Evolutionary conservation across 2,797 vertebrate genomes (phyloP), one percentile per base, ranked within the genome.

Genomic region (Rhinatrema bivittatum): DNA sequence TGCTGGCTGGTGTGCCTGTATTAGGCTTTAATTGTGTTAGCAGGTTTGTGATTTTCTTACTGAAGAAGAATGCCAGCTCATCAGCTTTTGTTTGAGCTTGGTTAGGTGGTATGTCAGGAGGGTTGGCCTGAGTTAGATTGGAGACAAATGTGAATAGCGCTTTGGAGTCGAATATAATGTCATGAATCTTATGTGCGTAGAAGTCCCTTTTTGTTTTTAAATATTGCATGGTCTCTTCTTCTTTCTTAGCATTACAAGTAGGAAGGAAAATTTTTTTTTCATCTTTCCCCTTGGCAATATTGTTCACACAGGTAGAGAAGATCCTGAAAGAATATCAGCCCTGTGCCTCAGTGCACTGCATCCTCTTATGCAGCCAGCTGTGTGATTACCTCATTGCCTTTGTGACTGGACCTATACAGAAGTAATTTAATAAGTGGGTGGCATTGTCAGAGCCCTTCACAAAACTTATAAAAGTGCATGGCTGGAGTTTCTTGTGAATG

Each of bases 401-500:
- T 56, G 29, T 19, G 56, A 53, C 42, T 44, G 44, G 50, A n/a
- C n/a, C n/a, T n/a, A n/a, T n/a, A n/a, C n/a, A n/a, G n/a, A 6
- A 18, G 4, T 32, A 47, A 55, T 53, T 46, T 29, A 40, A 38
- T 24, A 54, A 50, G 28, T 34, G 10, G 9, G 8, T 51, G 53
- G 42, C 41, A 15, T 32, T 61, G 49, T 48, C 52, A 62, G 39
- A 35, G 36, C 29, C 55, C 36, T 42, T 68, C 39, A 57, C 49
- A 64, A 41, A 39, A 59, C 46, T 56, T 50, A 60, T 2, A 39
- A 48, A 67, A 60, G 20, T 42, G 15, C 43, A 15, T 41, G 48
- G 44, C 22, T 50, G 20, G 25, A 45, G 29, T n/a, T 64, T 60
- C 52, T 51, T 47, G 45, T 57, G 48, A 76, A 62, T 41, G 36